Base-by-base conservation (phyloP, 2,797 vertebrate genomes). In the Notolepis coatsorum region DNA sequence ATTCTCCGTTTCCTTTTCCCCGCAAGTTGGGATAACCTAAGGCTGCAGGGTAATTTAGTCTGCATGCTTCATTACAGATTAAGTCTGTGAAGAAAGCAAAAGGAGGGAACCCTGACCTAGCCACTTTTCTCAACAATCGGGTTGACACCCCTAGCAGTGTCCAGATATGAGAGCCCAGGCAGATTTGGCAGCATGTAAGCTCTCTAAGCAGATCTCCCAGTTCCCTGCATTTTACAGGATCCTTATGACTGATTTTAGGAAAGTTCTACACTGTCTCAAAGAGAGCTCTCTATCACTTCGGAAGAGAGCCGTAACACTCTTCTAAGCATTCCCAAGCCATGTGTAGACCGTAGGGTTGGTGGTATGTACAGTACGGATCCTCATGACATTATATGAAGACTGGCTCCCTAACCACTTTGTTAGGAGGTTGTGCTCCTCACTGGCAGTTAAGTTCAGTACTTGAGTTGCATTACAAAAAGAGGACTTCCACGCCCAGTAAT, bases 231-330 rank as follows among this genome's bases (percentile, higher is more conserved):
- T 35, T 51, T 9, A 5, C 1, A 9, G 20, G 10, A 5, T 51
- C 49, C 20, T 51, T 51, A 30, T 10, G 9, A 2, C 28, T 12
- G 9, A 51, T 35, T 2, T 6, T 20, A 5, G 30, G 49, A 9
- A 35, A 35, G 12, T 6, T 8, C 6, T 51, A 15, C 4, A 51
- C 7, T 51, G 13, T 31, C 17, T 51, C 21, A 17, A 33, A 20
- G 5, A 51, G 28, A 7, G 49, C 49, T 20, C n/a, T 51, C 46
- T n/a, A 30, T 48, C 2, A 48, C 25, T 10, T 48, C 46, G 4
- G 23, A n/a, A n/a, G 46, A n/a, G 46, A 49, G 13, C 12, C 46
- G 24, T 49, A 49, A n/a, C 46, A 49, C 7, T 49, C 46, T 1
- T 28, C 13, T 2, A 49, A 25, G 12, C 46, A 15, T 1, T n/a